Evolutionary conservation across 2,888 invertebrate genomes (phyloP).

Genomic region (Drosophila macrospina): DNA sequence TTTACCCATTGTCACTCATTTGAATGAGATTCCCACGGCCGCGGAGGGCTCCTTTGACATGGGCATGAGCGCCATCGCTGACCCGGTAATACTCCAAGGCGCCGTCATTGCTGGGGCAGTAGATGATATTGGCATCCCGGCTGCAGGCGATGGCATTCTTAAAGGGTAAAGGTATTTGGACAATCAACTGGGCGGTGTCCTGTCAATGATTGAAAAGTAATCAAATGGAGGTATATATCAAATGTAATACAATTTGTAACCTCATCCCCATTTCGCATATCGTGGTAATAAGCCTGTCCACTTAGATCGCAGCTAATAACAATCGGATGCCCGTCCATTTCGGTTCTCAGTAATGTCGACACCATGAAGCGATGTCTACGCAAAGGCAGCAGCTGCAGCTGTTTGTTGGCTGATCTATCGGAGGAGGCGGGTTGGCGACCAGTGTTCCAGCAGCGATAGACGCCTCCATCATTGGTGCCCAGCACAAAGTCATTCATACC

Average conservation of each 20-base stretch:
- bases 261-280: slow-evolving; percentile 75
- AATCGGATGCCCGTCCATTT: slow-evolving; percentile 66
- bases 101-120: slow-evolving; percentile 82
- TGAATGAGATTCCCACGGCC: slow-evolving; percentile 83
- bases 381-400: slow-evolving; percentile 70
- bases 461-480: slow-evolving; percentile 82
- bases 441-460: slow-evolving; percentile 78
- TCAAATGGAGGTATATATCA: background rate
- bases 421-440: slow-evolving; percentile 41
- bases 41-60: slow-evolving; percentile 77
- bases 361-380: slow-evolving; percentile 83
- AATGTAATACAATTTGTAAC: slow-evolving; percentile 37
- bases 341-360: slow-evolving; percentile 70
- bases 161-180: slow-evolving; percentile 84
- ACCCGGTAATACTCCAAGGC: slow-evolving; percentile 82
- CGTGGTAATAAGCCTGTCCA: slow-evolving; percentile 83
- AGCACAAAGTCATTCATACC: slow-evolving; percentile 79
- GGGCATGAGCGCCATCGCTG: slow-evolving; percentile 71
- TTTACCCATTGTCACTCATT: slow-evolving; percentile 84
- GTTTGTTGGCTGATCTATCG: slow-evolving; percentile 50
- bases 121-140: slow-evolving; percentile 79
- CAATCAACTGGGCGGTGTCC: slow-evolving; percentile 78
- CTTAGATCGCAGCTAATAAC: slow-evolving; percentile 84
- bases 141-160: slow-evolving; percentile 82
- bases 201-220: slow-evolving; percentile 21